A percentile compares a stretch with the other conserved stretches of the same genome.
Conservation (phyloP, 2,113 vertebrate species). For the Pygoscelis antarcticus region DNA sequence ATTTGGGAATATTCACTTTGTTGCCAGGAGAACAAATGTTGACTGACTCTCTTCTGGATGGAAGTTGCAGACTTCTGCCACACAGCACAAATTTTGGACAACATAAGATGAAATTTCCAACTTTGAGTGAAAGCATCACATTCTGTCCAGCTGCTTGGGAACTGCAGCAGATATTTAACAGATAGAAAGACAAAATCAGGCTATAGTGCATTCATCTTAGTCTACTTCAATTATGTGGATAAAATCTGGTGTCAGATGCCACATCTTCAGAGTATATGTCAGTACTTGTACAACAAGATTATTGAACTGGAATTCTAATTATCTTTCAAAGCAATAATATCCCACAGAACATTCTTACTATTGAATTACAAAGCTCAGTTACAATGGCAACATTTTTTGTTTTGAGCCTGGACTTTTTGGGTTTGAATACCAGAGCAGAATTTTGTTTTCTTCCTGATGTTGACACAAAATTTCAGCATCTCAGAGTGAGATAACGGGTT, state of each 20-base stretch:
- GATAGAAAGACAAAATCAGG: background rate
- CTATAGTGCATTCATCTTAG: background rate
- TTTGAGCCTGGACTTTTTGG: background rate
- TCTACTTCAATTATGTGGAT: background rate
- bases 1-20: background rate
- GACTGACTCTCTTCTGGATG: background rate
- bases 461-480: background rate
- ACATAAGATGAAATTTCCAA: background rate
- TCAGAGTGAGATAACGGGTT: background rate
- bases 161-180: background rate
- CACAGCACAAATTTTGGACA: background rate
- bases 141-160: background rate
- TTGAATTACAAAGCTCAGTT: background rate
- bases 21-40: background rate
- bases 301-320: constrained; percentile 34
- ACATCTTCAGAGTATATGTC: background rate
- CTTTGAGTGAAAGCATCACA: background rate
- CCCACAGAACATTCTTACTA: background rate
- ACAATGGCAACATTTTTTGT: background rate
- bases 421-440: background rate
- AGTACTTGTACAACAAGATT: background rate
- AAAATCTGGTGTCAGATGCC: background rate
- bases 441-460: background rate
- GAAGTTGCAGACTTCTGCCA: background rate
- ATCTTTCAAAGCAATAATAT: background rate